Conservation (phyloP, 2,113 vertebrate species). For the Nesoenas mayeri region DNA sequence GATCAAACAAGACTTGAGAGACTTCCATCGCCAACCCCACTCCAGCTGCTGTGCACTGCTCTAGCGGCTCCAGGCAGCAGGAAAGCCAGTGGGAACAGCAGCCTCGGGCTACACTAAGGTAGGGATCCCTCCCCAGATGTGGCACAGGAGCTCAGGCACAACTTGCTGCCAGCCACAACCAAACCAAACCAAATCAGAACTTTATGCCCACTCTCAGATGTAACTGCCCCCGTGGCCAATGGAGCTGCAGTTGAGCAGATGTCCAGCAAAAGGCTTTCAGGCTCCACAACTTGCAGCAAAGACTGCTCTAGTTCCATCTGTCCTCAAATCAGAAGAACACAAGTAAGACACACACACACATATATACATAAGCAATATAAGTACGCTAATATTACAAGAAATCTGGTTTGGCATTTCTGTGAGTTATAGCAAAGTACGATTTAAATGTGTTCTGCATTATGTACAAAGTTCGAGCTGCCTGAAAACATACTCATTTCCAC, state of each 20-base stretch:
- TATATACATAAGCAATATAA: fast-evolving
- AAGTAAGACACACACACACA: neutral
- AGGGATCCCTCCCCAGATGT: neutral
- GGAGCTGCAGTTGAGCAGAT: neutral
- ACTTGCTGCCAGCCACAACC: neutral
- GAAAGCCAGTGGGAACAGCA: neutral
- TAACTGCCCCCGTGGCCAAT: fast-evolving
- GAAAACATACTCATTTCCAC: neutral
- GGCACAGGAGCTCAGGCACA: neutral
- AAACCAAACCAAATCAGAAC: neutral
- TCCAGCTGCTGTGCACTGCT: neutral
- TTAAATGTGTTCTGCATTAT: neutral
- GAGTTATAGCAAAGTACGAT: neutral
- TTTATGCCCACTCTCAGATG: neutral
- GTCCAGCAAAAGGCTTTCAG: neutral
- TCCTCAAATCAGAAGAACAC: neutral
- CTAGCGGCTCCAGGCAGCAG: neutral
- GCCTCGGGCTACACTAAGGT: neutral
- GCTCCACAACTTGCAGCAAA: neutral
- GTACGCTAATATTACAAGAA: neutral
- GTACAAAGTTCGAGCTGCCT: fast-evolving
- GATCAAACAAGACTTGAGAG: neutral
- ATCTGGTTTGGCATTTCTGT: neutral
- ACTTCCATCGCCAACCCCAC: neutral
- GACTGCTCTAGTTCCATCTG: neutral